A percentile compares a stretch with the other conserved stretches of the same genome.
These are phyloP conservation scores for Rattus rattus DNA, from an alignment of 2,113 vertebrate species.

Conservation along the genomic window DNA sequence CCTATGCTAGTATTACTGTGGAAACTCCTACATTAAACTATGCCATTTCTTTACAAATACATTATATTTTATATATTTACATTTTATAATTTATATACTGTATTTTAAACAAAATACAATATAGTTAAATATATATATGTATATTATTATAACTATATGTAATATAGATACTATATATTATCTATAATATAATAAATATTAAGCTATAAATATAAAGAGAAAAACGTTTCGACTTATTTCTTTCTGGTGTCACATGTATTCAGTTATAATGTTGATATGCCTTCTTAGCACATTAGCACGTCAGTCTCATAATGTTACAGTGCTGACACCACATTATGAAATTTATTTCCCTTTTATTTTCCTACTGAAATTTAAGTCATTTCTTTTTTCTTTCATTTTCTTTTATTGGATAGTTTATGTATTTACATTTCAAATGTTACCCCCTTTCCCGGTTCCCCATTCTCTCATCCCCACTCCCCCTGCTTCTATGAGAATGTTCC, in stretches of 20 bases:
- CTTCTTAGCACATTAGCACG: too few species aligned
- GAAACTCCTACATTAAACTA: neutral
- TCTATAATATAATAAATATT: neutral
- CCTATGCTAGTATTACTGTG: neutral
- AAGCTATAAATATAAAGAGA: neutral
- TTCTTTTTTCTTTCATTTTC: neutral
- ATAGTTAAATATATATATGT: neutral
- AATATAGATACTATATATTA: neutral
- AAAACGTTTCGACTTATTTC: neutral
- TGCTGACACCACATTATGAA: neutral
- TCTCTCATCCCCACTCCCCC: too few species aligned
- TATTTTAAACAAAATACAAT: neutral
- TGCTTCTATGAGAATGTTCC: too few species aligned
- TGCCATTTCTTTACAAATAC: slow-evolving; percentile 1
- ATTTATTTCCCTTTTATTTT: slow-evolving; percentile 24
- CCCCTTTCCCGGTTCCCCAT: too few species aligned
- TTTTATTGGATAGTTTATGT: too few species aligned
- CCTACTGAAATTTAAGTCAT: slow-evolving; percentile 24
- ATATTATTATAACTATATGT: neutral
- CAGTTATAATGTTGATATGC: neutral
- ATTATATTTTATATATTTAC: neutral
- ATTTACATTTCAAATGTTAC: too few species aligned
- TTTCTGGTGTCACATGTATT: neutral
- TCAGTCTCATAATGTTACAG: too few species aligned
- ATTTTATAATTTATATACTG: neutral